Base-by-base conservation (phyloP, 2,797 vertebrate species). In the Trematomus bernacchii region DNA sequence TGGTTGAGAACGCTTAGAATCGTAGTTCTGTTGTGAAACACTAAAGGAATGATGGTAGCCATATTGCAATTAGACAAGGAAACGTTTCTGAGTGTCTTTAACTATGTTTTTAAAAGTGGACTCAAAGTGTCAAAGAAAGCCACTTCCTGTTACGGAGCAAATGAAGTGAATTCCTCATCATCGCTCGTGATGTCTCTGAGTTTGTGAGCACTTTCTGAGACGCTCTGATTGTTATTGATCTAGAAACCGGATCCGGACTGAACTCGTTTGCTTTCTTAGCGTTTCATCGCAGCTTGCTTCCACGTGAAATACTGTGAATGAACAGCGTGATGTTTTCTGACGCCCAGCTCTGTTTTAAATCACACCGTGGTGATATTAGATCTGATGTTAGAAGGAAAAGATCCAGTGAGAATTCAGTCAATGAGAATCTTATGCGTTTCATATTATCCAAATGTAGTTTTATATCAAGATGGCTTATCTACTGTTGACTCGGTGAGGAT, bases 301-400 rank as follows among this genome's bases (percentile, higher is more conserved):
- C 51, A n/a, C 55, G 33, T 7, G 40, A 8, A 71, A 64, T 42
- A 63, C 77, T 61, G 53, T 70, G 76, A 85, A 71, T 4, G 18
- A 47, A 57, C 65, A 19, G 47, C n/a, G 10, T 27, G 27, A 1
- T 30, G 19, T 47, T 79, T 63, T n/a, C 43, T 3, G 73, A 68
- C 23, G 11, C 66, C 70, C 73, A 0, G 13, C 54, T n/a, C 63
- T 9, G 53, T 48, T 37, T 19, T 6, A n/a, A 16, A 23, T 52
- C 71, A 15, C 66, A 37, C 62, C 2, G 10, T 65, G 53, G 19
- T 12, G 47, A 76, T 52, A 37, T 37, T 37, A 73, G 79, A 52
- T 58, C n/a, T 46, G 51, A 58, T 11, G 16, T 33, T 15, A 1
- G 40, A 6, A 75, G 48, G 55, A 37, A 37, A 14, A 3, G 37